phyloP scores from a whole-genome alignment of 2,113 vertebrate species.

The Corythaixoides concolor region DNA sequence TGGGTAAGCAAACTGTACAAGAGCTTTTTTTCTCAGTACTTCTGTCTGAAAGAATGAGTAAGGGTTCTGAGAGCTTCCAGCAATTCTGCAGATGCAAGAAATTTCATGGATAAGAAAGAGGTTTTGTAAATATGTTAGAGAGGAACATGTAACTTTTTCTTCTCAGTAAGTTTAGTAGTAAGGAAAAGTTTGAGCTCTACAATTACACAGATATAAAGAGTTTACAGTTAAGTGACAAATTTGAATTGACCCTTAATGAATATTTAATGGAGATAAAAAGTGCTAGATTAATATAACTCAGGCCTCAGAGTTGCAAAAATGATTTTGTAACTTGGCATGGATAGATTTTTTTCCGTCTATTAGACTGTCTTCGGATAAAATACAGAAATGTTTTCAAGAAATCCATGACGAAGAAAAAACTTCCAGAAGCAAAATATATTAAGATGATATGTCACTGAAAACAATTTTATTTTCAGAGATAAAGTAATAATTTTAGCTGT shows the following conservation, averaged over 20 bases:
- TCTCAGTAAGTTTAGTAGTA: neutral
- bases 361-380: neutral
- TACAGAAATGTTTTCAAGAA: neutral
- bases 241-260: neutral
- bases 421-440: neutral
- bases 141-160: neutral
- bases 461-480: neutral
- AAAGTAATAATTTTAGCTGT: conserved; percentile 3
- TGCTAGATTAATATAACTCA: neutral
- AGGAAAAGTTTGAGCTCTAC: neutral
- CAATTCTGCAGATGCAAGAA: neutral
- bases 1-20: neutral
- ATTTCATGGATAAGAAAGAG: neutral
- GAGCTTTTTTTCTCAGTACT: neutral
- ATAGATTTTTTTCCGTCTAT: neutral
- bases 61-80: neutral
- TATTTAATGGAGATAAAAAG: neutral
- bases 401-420: neutral
- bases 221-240: neutral
- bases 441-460: neutral
- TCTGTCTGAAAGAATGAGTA: neutral
- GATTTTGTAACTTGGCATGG: neutral
- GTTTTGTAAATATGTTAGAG: neutral
- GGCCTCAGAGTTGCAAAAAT: neutral
- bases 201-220: neutral